These are phyloP conservation scores for Pandemis heparana DNA, from an alignment of 2,888 invertebrate species.

Conservation along the genomic window DNA sequence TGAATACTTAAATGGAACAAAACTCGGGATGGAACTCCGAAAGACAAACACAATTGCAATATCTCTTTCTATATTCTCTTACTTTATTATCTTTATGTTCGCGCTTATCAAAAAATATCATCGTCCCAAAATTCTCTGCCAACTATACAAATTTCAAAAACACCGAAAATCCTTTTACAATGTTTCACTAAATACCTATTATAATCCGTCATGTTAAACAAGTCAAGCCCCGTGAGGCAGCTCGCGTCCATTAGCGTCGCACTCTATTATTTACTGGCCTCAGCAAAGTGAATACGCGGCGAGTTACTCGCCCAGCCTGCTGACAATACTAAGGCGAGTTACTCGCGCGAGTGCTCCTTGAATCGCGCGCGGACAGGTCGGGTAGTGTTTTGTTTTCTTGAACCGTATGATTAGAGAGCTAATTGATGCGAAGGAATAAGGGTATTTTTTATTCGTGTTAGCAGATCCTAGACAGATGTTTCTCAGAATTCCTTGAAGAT, in stretches of 20 bases:
- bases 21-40: too few species aligned
- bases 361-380: background rate
- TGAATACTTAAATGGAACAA: too few species aligned
- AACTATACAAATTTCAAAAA: background rate
- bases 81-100: too few species aligned
- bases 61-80: too few species aligned
- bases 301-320: slow-evolving; percentile 5
- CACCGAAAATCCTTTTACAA: background rate
- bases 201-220: slow-evolving; percentile 19
- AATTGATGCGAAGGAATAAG: background rate
- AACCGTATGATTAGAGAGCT: background rate
- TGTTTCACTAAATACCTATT: slow-evolving; percentile 18
- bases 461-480: too few species aligned
- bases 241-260: slow-evolving; percentile 24
- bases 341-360: background rate
- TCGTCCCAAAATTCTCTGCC: background rate
- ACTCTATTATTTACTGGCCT: slow-evolving; percentile 16
- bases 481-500: too few species aligned
- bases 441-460: background rate
- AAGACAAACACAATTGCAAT: too few species aligned
- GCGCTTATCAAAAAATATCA: too few species aligned
- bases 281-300: slow-evolving; percentile 9
- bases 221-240: slow-evolving; percentile 14
- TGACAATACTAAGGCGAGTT: background rate
- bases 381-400: background rate